These are phyloP conservation scores for Cyanocitta stelleri DNA, from an alignment of 2,113 vertebrate genomes.

Conservation along the genomic window DNA sequence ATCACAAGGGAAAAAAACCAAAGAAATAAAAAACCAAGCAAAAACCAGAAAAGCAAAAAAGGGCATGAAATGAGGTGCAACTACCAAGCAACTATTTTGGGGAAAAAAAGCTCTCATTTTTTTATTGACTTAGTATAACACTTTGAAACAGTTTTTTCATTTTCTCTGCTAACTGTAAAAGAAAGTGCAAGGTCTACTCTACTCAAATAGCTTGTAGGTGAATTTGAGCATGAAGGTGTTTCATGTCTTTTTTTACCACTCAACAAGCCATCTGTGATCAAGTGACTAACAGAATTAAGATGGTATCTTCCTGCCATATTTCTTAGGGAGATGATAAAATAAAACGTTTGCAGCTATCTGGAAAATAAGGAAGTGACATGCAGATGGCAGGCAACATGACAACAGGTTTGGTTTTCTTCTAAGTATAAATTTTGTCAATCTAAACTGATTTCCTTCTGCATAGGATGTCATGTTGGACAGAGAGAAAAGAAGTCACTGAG, in stretches of 20 bases:
- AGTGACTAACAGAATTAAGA: neutral
- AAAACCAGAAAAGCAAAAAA: neutral
- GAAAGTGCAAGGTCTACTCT: neutral
- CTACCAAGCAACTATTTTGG: neutral
- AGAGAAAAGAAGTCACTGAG: neutral
- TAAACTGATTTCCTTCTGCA: neutral
- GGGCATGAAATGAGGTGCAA: fast-evolving
- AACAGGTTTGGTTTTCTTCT: neutral
- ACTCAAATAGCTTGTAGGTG: neutral
- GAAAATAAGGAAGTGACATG: neutral
- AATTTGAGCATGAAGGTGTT: neutral
- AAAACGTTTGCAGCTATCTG: neutral
- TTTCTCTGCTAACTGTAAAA: neutral
- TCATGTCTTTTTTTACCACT: neutral
- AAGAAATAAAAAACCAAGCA: neutral
- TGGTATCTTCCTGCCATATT: neutral
- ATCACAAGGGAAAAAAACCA: fast-evolving
- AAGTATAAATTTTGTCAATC: neutral
- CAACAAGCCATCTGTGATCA: neutral
- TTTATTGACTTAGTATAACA: neutral
- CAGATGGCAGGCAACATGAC: neutral
- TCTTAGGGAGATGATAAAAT: neutral
- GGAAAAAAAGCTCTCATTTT: neutral
- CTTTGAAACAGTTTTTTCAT: neutral
- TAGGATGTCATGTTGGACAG: neutral